Conservation (phyloP, 2,113 vertebrate species). For the Rhinogobius similis region DNA sequence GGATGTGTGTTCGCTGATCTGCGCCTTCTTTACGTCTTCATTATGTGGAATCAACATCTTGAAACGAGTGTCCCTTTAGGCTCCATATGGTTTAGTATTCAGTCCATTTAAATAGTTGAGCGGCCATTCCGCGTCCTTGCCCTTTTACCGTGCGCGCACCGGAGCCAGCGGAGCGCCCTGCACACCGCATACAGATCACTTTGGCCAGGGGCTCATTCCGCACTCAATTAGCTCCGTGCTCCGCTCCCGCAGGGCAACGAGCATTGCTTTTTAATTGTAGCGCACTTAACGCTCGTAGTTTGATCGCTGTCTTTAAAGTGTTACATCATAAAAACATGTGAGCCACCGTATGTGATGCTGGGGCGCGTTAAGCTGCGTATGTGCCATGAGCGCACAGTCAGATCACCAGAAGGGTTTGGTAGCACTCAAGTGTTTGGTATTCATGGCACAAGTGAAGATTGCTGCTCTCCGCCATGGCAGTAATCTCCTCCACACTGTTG, state of each 20-base stretch:
- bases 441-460: slow-evolving; percentile 63
- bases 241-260: slow-evolving; percentile 36
- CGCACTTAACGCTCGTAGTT: slow-evolving; percentile 2
- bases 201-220: slow-evolving; percentile 33
- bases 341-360: slow-evolving; percentile 28
- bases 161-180: slow-evolving; percentile 29
- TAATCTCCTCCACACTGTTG: slow-evolving; percentile 68
- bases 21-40: not conserved
- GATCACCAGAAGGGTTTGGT: slow-evolving; percentile 20
- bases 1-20: not conserved
- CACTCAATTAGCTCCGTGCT: slow-evolving; percentile 45
- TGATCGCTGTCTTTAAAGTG: not conserved
- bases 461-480: slow-evolving; percentile 63
- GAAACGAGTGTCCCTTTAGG: slow-evolving; percentile 9
- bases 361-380: slow-evolving; percentile 52
- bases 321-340: not conserved
- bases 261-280: slow-evolving; percentile 29
- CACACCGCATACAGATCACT: slow-evolving; percentile 36
- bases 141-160: slow-evolving; percentile 33
- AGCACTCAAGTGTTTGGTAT: slow-evolving; percentile 59
- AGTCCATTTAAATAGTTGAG: slow-evolving; percentile 28
- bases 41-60: slow-evolving; percentile 12
- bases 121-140: slow-evolving; percentile 33
- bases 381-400: slow-evolving; percentile 10
- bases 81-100: slow-evolving; percentile 17